A percentile compares a stretch with the other conserved stretches of the same genome.
phyloP scores from a whole-genome alignment of 2,888 invertebrate species.

The Polydrusus cervinus region DNA sequence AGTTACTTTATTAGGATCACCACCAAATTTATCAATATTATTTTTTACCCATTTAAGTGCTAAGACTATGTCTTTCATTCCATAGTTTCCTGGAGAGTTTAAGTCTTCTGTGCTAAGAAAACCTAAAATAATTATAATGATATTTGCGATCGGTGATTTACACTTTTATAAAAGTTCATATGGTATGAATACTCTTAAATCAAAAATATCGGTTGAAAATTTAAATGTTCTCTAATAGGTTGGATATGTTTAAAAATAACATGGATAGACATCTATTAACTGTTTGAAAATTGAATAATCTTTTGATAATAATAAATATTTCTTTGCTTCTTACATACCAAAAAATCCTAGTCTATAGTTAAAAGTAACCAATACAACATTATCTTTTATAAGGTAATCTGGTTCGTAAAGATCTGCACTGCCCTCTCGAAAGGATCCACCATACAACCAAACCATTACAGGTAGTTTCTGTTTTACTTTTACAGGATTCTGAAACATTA shows the following conservation, averaged over 20 bases:
- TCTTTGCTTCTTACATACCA: slow-evolving; percentile 56
- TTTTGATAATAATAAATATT: too few species aligned
- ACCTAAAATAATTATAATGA: slow-evolving; percentile 28
- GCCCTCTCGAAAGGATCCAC: slow-evolving; percentile 63
- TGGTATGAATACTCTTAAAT: too few species aligned
- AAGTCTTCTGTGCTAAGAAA: slow-evolving; percentile 48
- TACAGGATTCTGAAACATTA: slow-evolving; percentile 38
- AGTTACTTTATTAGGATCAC: slow-evolving; percentile 43
- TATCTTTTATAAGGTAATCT: slow-evolving; percentile 61
- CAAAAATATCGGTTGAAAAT: too few species aligned
- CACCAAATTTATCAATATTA: slow-evolving; percentile 48
- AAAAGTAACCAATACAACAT: slow-evolving; percentile 61
- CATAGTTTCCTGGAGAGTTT: slow-evolving; percentile 50
- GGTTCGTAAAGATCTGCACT: slow-evolving; percentile 66
- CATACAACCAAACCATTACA: slow-evolving; percentile 66
- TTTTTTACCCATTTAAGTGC: slow-evolving; percentile 51
- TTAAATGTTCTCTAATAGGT: too few species aligned
- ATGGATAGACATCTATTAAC: too few species aligned
- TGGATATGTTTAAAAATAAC: too few species aligned
- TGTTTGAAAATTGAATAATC: too few species aligned
- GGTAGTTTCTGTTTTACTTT: slow-evolving; percentile 52
- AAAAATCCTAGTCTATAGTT: slow-evolving; percentile 64
- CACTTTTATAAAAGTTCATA: too few species aligned
- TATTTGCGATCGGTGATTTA: too few species aligned
- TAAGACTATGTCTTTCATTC: slow-evolving; percentile 49